Conservation (phyloP, 2,113 vertebrate species). For the Romanogobio albipinnatus region DNA sequence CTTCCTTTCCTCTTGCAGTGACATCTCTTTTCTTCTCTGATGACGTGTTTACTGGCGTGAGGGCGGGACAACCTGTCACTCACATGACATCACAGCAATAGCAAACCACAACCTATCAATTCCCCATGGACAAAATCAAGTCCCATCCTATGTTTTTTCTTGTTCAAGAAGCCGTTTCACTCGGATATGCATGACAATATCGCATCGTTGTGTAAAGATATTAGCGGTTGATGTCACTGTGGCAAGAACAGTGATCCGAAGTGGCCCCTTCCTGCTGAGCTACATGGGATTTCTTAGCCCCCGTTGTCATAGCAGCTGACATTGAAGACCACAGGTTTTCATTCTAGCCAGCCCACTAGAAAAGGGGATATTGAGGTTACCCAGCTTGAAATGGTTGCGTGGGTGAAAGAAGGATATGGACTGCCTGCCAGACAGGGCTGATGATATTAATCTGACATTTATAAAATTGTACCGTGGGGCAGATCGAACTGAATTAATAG, state of each 20-base stretch:
- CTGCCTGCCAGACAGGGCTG: not conserved
- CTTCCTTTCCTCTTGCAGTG: too few species aligned
- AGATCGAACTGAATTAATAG: not conserved
- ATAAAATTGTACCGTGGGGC: slow-evolving; percentile 7
- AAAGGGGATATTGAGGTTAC: slow-evolving; percentile 8
- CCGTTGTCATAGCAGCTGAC: slow-evolving; percentile 10
- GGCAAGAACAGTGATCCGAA: not conserved
- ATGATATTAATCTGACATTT: slow-evolving; percentile 9
- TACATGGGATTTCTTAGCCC: not conserved
- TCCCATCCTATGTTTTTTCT: too few species aligned
- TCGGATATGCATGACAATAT: too few species aligned
- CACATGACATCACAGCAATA: too few species aligned
- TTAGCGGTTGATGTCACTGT: too few species aligned
- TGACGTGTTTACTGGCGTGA: too few species aligned
- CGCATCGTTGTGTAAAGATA: too few species aligned
- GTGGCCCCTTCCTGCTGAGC: slow-evolving; percentile 9
- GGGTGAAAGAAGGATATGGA: not conserved
- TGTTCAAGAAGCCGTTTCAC: too few species aligned
- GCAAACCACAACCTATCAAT: too few species aligned
- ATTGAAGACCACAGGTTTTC: not conserved
- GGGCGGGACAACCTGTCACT: too few species aligned
- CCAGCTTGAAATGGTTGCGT: slow-evolving; percentile 13
- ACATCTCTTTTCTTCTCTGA: too few species aligned
- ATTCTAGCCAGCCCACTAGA: slow-evolving; percentile 5
- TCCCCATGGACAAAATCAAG: too few species aligned